phyloP scores from a whole-genome alignment of 2,888 invertebrate species.

The Choreutis nemorana region DNA sequence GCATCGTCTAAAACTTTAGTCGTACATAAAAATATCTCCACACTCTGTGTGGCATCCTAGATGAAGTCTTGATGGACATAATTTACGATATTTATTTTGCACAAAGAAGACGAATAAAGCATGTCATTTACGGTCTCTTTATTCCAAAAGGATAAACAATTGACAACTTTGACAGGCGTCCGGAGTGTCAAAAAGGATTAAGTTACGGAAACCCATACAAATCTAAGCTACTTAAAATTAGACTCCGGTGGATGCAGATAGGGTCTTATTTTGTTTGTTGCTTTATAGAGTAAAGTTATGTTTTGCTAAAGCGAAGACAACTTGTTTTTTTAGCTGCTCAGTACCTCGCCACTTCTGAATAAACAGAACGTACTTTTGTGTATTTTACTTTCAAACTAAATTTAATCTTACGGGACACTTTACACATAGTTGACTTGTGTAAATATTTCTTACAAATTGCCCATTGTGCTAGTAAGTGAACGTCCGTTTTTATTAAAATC shows the following conservation, averaged over 20 bases:
- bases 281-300: neutral
- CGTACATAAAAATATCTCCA: no score
- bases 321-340: slow-evolving; percentile 48
- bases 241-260: no score
- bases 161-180: slow-evolving; percentile 53
- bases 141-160: slow-evolving; percentile 52
- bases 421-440: slow-evolving; percentile 35
- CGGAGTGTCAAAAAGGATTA: slow-evolving; percentile 56
- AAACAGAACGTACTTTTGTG: slow-evolving; percentile 31
- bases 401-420: slow-evolving; percentile 34
- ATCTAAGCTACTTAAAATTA: no score
- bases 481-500: slow-evolving; percentile 3
- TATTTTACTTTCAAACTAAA: slow-evolving; percentile 21
- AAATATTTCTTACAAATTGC: slow-evolving; percentile 40
- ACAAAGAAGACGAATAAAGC: slow-evolving; percentile 41
- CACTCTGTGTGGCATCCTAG: slow-evolving; percentile 42
- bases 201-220: slow-evolving; percentile 8
- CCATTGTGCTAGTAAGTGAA: slow-evolving; percentile 21
- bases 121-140: slow-evolving; percentile 44
- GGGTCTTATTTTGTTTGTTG: no score
- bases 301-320: slow-evolving; percentile 1
- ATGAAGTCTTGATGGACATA: slow-evolving; percentile 39
- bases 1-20: no score
- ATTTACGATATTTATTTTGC: slow-evolving; percentile 54
- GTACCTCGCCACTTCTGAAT: slow-evolving; percentile 38